These are phyloP conservation scores for Lobophora halterata DNA, from an alignment of 2,888 invertebrate species.

Conservation along the genomic window DNA sequence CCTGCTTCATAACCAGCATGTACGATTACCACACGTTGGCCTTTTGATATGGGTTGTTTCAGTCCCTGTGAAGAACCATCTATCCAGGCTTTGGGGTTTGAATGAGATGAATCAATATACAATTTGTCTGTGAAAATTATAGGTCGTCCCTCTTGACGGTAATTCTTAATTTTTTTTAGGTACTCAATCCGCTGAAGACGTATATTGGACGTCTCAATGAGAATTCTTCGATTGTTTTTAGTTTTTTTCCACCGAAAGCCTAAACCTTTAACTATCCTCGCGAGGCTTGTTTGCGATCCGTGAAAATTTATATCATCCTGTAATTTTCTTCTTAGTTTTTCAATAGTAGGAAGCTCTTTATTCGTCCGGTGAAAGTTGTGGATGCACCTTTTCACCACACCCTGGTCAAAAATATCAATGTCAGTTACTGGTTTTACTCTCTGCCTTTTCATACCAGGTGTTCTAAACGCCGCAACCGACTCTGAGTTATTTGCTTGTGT, in stretches of 20 bases:
- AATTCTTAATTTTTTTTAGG: constrained; percentile 25
- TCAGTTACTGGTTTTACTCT: constrained; percentile 6
- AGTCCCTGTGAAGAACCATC: too few species aligned
- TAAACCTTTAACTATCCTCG: constrained; percentile 28
- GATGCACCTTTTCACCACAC: constrained; percentile 38
- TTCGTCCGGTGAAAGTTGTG: constrained; percentile 39
- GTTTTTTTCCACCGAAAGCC: constrained; percentile 33
- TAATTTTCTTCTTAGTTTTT: constrained; percentile 20
- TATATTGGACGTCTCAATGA: constrained; percentile 31
- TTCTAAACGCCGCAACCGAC: constrained; percentile 6
- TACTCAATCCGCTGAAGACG: constrained; percentile 33
- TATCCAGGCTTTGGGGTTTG: neutral
- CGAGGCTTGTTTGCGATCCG: constrained; percentile 25
- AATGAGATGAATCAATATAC: constrained; percentile 27
- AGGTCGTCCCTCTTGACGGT: constrained; percentile 27
- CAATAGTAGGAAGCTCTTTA: constrained; percentile 36
- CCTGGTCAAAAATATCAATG: constrained; percentile 31
- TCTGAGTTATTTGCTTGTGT: too few species aligned
- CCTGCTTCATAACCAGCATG: constrained; percentile 28
- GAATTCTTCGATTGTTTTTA: constrained; percentile 30
- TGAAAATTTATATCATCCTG: constrained; percentile 29
- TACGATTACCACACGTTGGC: constrained; percentile 21
- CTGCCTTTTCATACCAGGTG: constrained; percentile 10
- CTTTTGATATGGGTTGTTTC: constrained; percentile 18
- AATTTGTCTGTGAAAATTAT: constrained; percentile 33